Base-by-base conservation (phyloP, 1,140 invertebrate species). In the Centruroides vittatus region DNA sequence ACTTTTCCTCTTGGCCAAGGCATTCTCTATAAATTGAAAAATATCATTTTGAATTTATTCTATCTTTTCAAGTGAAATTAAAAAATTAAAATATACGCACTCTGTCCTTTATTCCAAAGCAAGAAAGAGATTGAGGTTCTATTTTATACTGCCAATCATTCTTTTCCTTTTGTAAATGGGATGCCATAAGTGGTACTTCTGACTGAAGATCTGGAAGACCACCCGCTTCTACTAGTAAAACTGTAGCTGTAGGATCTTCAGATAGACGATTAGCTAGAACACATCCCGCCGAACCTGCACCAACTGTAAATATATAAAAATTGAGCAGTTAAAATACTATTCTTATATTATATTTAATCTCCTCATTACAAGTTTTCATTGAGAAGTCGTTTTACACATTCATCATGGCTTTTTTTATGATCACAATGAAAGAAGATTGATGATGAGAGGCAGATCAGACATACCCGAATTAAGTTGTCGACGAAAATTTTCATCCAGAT, bases 131-230 rank as follows among this genome's bases (percentile, higher is more conserved):
- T 72, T 90, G 86, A 0, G 90, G 88, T 72, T 92, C 89, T 4
- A 88, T 92, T 72, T 89, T 89, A 71, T 93, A 94, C 68, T 88
- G 82, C 92, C 91, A 96, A 70, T 95, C 91, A 11, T 92, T 73
- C 70, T 88, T 82, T 59, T 85, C 89, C 4, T 89, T 76, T 70
- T 92, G 89, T 7, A 92, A 73, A 68, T 90, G 91, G 0, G 84
- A 88, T 0, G 89, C 88, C 65, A 92, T 79, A 2, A 90, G 74
- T 3, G 89, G 89, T 0, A 92, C 86, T 67, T 89, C 86, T 0
- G 87, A 88, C 65, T 91, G 84, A 70, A 89, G 86, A 0, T 86
- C 89, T 73, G 94, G 91, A 74, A 91, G 86, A 4, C 85, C 87
- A 0, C 91, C 91, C 5, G 90, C 90, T 78, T 95, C 91, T 62